Evolutionary conservation across 2,888 invertebrate species (phyloP), one percentile per base, ranked within the genome.

Genomic region (Thereva nobilitata): DNA sequence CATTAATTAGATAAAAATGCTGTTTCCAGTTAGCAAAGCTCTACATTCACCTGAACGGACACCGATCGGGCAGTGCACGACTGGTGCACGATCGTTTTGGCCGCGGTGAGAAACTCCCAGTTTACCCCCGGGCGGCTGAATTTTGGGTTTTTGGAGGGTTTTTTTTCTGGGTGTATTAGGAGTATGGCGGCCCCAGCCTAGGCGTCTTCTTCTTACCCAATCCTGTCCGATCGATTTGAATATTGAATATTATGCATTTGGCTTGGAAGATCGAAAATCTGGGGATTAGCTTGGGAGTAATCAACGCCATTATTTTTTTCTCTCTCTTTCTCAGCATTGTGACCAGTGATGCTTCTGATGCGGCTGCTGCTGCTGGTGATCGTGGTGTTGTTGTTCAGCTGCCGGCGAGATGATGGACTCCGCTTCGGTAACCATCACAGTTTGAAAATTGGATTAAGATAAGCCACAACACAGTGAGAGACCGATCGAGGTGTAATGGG

Each of bases 1-100:
- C 68, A 69, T 69, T 71, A 71, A 71, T 71, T 71, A 71, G 68
- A 67, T 66, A 65, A 67, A 41, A 41, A 56, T 34, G 23, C 23
- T 23, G 50, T 23, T 23, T 50, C 23, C 34, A 50, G 35, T 37
- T 47, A 47, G 12, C 47, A 38, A 37, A 23, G 12, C n/a, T 1
- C 47, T 47, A 41, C 8, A 12, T 7, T 41, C 23, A 34, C n/a
- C 50, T 10, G 5, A 35, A 47, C 45, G 35, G 12, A 23, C 23
- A 23, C 23, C 23, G 23, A 23, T 23, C 23, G 23, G 1, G 2
- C 23, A 23, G 23, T 23, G 23, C 23, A 23, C 23, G 23, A 23
- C 23, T 23, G 23, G 23, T 23, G 23, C 23, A 23, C 23, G 23
- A 23, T 23, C 23, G 23, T 23, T 23, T 23, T 23, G 23, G 1